Percentiles rank a stretch among this genome's conserved stretches.
Evolutionary conservation across 2,797 vertebrate genomes (phyloP).

Genomic region (Calcarius lapponicus): DNA sequence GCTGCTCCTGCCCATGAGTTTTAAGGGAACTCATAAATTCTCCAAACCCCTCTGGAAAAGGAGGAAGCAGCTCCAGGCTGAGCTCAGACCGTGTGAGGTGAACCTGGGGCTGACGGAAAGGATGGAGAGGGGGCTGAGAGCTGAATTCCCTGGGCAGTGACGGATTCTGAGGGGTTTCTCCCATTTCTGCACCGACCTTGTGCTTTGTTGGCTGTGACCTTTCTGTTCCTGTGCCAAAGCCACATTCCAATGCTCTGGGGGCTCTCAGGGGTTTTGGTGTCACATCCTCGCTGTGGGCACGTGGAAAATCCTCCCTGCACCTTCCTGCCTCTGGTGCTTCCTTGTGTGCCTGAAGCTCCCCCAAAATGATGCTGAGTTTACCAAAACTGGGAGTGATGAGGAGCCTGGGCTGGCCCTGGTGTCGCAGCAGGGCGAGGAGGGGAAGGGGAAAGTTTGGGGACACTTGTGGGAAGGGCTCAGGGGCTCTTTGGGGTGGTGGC

Average conservation of each 20-base stretch:
- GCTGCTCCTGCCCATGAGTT: not conserved
- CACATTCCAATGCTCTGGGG: fast-evolving
- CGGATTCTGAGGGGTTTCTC: not conserved
- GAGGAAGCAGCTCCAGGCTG: not conserved
- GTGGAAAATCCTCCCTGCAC: fast-evolving
- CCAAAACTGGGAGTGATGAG: fast-evolving
- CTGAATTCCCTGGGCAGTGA: not conserved
- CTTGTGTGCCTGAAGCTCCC: fast-evolving
- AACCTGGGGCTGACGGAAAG: not conserved
- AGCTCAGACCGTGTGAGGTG: fast-evolving
- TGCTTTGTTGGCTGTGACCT: not conserved
- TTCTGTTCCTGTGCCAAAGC: fast-evolving
- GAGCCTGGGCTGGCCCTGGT: fast-evolving
- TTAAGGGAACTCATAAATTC: no score
- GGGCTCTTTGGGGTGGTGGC: not conserved
- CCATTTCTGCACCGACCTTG: fast-evolving
- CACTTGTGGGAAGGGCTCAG: fast-evolving
- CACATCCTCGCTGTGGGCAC: fast-evolving
- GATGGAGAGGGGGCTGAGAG: not conserved
- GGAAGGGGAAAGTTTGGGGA: not conserved
- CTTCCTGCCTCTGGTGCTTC: fast-evolving
- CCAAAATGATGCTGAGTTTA: not conserved
- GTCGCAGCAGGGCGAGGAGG: fast-evolving
- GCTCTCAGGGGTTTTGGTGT: not conserved
- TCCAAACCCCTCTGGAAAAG: fast-evolving